Base-by-base conservation (phyloP, 2,797 vertebrate species). In the Rousettus madagascariensis region DNA sequence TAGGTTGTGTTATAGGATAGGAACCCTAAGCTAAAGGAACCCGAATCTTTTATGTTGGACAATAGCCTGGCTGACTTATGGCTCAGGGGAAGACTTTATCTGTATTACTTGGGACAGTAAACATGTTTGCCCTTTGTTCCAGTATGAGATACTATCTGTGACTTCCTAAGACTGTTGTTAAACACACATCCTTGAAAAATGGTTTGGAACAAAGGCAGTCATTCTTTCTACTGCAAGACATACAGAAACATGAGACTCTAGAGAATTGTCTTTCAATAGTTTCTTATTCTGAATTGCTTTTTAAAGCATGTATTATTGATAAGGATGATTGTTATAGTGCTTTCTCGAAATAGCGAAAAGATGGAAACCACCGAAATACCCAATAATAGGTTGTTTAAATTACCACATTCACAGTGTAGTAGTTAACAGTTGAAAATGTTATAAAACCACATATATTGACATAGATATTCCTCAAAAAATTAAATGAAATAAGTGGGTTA, bases 361-460 rank as follows among this genome's bases (percentile, higher is more conserved):
- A 83, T 71, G 36, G 74, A 87, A 95, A 65, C 55, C 22, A 72
- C 26, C 63, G 57, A 86, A 91, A 74, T 94, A 90, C 5, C 30
- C 36, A 61, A 30, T 5, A 86, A 9, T 10, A 61, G 38, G 6
- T 63, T 71, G n/a, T 87, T 86, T 79, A 90, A 68, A 77, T 78
- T 92, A 30, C 55, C 79, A 69, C 3, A 57, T 51, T 92, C 24
- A 69, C 11, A 80, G 24, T 86, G 0, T 55, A 51, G 77, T 90
- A 92, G 53, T 92, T 86, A 91, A 91, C 11, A 92, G 80, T 91
- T 91, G 53, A 92, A 72, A 92, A 38, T 59, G 7, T n/a, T 74
- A 7, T 71, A 61, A 85, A 72, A 36, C 24, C 95, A 30, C 4
- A 22, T 66, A 49, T 94, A 68, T 65, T 94, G 49, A 63, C 38